Evolutionary conservation across 2,113 vertebrate genomes (phyloP).

Genomic region (Aspidoscelis tigris): DNA sequence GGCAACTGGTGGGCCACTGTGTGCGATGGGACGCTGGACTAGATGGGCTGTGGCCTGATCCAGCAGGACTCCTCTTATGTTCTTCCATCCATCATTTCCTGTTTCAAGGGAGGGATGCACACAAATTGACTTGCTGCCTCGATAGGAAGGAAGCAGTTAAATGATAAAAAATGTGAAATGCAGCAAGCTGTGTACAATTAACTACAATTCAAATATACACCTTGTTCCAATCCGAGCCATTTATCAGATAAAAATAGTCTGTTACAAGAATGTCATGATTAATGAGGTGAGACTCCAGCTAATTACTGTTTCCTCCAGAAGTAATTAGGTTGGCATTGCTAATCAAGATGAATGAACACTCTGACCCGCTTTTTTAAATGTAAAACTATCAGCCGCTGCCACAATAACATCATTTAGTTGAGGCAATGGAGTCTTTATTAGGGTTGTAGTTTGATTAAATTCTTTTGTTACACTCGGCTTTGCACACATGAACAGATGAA

Average conservation of each 20-base stretch:
- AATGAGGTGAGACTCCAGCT: constrained; percentile 98
- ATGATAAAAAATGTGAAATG: constrained; percentile 78
- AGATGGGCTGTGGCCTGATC: no score
- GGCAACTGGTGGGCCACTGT: no score
- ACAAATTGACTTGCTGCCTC: not conserved
- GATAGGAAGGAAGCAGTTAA: constrained; percentile 80
- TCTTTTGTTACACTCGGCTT: constrained; percentile 83
- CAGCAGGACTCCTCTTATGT: no score
- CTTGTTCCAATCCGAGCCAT: constrained; percentile 92
- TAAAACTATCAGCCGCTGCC: constrained; percentile 79
- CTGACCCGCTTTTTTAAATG: constrained; percentile 85
- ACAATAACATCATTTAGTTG: constrained; percentile 83
- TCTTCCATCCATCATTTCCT: not conserved
- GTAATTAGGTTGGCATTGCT: constrained; percentile 97
- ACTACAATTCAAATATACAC: constrained; percentile 91
- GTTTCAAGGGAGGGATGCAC: constrained; percentile 15
- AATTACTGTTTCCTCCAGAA: constrained; percentile 98
- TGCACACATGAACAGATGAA: constrained; percentile 81
- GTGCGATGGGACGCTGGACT: no score
- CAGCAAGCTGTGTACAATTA: constrained; percentile 94
- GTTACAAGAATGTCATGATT: constrained; percentile 97
- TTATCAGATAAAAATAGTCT: constrained; percentile 99
- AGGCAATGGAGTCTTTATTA: constrained; percentile 83
- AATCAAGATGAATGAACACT: constrained; percentile 92
- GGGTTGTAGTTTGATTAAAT: constrained; percentile 85